A percentile compares a stretch with the other conserved stretches of the same genome.
phyloP scores from a whole-genome alignment of 1,140 invertebrate species.

The Pararge aegeria region DNA sequence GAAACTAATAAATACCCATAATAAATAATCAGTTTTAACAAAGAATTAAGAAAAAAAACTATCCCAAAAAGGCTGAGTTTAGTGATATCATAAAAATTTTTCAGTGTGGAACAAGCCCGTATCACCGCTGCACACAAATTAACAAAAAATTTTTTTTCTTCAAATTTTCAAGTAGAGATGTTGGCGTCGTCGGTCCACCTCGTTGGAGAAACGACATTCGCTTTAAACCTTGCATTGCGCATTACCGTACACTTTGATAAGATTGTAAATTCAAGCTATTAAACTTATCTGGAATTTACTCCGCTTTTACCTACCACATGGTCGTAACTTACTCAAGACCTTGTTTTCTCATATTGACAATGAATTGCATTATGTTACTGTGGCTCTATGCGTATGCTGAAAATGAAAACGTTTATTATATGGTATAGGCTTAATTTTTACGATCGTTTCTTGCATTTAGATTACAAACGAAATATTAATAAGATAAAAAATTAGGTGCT shows the following conservation, averaged over 20 bases:
- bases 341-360: conserved; percentile 41
- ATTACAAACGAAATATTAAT: not conserved
- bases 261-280: conserved; percentile 18
- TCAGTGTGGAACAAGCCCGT: too few relatives aligned
- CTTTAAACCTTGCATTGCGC: too few relatives aligned
- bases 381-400: conserved; percentile 1
- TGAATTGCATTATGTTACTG: conserved; percentile 29
- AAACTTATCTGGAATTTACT: conserved; percentile 35
- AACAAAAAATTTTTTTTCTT: too few relatives aligned
- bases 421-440: not conserved
- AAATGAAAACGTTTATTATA: conserved; percentile 4
- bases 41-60: too few relatives aligned
- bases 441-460: not conserved
- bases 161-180: too few relatives aligned
- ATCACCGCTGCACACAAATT: too few relatives aligned
- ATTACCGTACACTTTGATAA: not conserved
- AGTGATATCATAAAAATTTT: too few relatives aligned
- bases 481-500: not conserved
- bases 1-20: too few relatives aligned
- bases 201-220: too few relatives aligned
- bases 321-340: conserved; percentile 26
- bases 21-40: too few relatives aligned
- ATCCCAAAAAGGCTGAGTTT: too few relatives aligned
- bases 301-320: conserved; percentile 26
- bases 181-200: too few relatives aligned